Evolutionary conservation across 2,888 invertebrate genomes (phyloP), one percentile per base, ranked within the genome.

Genomic region (Autographa gamma): DNA sequence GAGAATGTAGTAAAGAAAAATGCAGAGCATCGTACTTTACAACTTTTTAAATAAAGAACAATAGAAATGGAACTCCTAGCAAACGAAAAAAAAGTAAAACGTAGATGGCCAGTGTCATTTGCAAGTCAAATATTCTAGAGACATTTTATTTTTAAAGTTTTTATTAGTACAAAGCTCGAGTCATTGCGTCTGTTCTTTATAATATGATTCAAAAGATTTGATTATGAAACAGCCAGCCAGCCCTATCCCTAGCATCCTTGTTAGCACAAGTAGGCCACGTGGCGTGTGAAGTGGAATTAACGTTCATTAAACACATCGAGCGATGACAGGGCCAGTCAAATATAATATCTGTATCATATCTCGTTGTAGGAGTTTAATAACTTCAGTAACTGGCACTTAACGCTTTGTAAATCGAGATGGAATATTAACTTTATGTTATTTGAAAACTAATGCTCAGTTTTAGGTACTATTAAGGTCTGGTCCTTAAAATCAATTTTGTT

Each of bases 201-300:
- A 43, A 32, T 6, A 16, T 38, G 14, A 4, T 25, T 31, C 18
- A 16, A 61, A 3, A 11, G 31, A 16, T 41, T 58, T 52, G 31
- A 13, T 14, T 43, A 18, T 48, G 18, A 52, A 60, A 66, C 60
- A 25, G 19, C 6, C 34, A 32, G 43, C 25, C 74, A 75, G 31
- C 77, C 68, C 74, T 77, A 69, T 58, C 56, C 74, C 63, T 63
- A 63, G 64, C 82, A 74, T 81, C 82, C 81, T 81, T 66, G 60
- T 81, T 81, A 82, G 19, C 61, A 19, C 11, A 81, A 80, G 63
- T 75, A 74, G 81, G 78, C 66, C 76, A 68, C 54, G 59, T 66
- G 69, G 60, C 48, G 67, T 67, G 67, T 54, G 65, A 79, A 62
- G 48, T 48, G 60, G 43, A 77, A 76, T 80, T 82, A 80, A 76